Conservation (phyloP, 2,888 invertebrate species). For the Luffia ferchaultella region DNA sequence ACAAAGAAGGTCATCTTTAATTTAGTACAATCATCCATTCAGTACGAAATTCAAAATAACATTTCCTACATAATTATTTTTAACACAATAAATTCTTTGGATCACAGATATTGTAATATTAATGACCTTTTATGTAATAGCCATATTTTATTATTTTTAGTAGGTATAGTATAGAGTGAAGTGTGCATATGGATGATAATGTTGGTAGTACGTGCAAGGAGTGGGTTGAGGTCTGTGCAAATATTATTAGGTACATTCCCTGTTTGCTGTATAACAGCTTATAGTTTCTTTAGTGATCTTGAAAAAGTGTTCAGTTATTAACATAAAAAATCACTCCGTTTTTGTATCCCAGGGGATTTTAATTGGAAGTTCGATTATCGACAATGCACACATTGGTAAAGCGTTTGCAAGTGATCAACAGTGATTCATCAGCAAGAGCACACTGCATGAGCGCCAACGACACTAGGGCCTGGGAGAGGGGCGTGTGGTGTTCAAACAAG, state of each 20-base stretch:
- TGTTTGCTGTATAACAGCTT: not conserved
- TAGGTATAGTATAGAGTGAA: too few species aligned
- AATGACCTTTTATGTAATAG: not conserved
- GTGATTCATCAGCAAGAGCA: not conserved
- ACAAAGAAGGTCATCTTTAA: too few species aligned
- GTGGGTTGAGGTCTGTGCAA: not conserved
- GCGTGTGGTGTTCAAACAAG: not conserved
- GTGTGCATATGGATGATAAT: not conserved
- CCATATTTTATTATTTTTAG: not conserved
- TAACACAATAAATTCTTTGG: too few species aligned
- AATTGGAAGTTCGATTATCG: not conserved
- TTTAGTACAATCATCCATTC: too few species aligned
- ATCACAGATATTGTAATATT: not conserved
- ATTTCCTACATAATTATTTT: too few species aligned
- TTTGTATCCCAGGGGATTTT: not conserved
- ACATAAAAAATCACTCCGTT: not conserved
- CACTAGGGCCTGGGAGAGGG: not conserved
- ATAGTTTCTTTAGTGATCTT: not conserved
- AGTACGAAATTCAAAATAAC: too few species aligned
- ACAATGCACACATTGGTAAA: not conserved
- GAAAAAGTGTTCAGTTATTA: not conserved
- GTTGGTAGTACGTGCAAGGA: not conserved
- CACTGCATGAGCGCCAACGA: not conserved
- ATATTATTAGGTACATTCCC: not conserved
- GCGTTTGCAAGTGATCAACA: not conserved